Percentiles rank a stretch among this genome's conserved stretches.
Evolutionary conservation across 2,113 vertebrate species (phyloP).

Genomic region (Phocoena sinus): DNA sequence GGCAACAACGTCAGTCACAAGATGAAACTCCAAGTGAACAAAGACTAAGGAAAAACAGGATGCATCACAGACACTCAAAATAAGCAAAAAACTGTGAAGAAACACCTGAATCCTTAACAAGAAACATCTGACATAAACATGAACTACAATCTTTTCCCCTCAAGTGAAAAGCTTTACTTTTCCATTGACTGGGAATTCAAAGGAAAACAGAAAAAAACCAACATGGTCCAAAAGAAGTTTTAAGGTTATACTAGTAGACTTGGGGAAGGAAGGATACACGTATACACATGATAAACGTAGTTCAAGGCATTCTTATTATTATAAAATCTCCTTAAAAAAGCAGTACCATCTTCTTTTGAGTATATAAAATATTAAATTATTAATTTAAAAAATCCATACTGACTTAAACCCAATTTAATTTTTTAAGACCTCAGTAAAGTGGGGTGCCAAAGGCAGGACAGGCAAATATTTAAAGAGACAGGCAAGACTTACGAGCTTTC

Average conservation of each 20-base stretch:
- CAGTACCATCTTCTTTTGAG: neutral
- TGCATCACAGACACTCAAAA: neutral
- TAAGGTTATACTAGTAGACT: neutral
- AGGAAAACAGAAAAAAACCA: neutral
- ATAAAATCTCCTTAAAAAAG: neutral
- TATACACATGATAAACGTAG: fast-evolving
- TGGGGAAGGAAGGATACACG: neutral
- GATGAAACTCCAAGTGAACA: neutral
- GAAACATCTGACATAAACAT: neutral
- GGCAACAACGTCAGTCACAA: neutral
- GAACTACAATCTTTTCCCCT: neutral
- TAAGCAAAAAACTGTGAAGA: neutral
- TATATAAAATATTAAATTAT: neutral
- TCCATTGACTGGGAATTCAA: neutral
- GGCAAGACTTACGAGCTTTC: neutral
- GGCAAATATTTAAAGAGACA: neutral
- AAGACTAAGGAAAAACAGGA: neutral
- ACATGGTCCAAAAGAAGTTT: neutral
- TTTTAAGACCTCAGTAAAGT: neutral
- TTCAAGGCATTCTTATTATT: neutral
- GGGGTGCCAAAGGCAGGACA: neutral
- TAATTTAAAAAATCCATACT: neutral
- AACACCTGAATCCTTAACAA: neutral
- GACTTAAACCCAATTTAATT: neutral
- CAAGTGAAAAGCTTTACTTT: neutral